Percentiles rank a stretch among this genome's conserved stretches.
Conservation (phyloP, 2,797 vertebrate species). For the Anabas testudineus region DNA sequence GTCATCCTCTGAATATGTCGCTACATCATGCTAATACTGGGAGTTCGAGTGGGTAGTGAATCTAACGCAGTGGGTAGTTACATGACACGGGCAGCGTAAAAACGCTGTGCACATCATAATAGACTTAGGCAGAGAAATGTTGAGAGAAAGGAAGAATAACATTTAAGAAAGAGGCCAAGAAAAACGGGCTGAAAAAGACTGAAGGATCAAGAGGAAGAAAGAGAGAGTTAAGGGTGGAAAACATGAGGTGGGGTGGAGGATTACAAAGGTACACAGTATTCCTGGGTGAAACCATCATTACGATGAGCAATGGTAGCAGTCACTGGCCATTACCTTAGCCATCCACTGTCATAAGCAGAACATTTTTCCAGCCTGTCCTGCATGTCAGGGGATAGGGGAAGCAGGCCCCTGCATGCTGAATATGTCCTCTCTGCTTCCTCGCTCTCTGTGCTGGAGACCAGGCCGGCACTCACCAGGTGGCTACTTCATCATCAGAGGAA, state of each 20-base stretch:
- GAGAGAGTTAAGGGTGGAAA: conserved; percentile 33
- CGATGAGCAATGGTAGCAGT: conserved; percentile 87
- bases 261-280: conserved; percentile 80
- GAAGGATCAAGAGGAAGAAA: conserved; percentile 34
- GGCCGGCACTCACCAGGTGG: conserved; percentile 52
- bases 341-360: conserved; percentile 87
- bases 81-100: conserved; percentile 19
- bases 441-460: conserved; percentile 38
- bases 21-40: conserved; percentile 55
- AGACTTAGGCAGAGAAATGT: conserved; percentile 43
- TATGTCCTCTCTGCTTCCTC: conserved; percentile 65
- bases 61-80: conserved; percentile 25
- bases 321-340: conserved; percentile 85
- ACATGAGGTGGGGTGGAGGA: conserved; percentile 22
- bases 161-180: conserved; percentile 47
- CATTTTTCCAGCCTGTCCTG: conserved; percentile 75
- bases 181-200: conserved; percentile 43
- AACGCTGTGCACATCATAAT: conserved; percentile 33
- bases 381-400: conserved; percentile 65
- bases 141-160: conserved; percentile 20
- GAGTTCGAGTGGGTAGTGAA: conserved; percentile 23
- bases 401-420: conserved; percentile 81
- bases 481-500: conserved; percentile 76
- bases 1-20: conserved; percentile 54
- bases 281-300: conserved; percentile 85